Evolutionary conservation across 2,888 invertebrate genomes (phyloP).

Genomic region (Heliconius ethilla): DNA sequence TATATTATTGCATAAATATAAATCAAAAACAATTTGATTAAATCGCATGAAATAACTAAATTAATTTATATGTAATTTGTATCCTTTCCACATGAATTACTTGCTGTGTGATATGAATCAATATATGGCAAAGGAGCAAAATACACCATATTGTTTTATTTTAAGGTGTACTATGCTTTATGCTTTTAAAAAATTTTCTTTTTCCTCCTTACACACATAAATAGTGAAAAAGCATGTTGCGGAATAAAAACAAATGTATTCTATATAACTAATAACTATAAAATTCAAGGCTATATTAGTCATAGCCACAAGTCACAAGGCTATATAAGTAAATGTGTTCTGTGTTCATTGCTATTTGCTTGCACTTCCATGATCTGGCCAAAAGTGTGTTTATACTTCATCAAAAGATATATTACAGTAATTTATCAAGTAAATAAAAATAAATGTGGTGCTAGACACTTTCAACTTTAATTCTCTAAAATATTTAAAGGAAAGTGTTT

Average conservation of each 20-base stretch:
- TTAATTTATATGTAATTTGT: background rate
- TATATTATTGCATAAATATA: background rate
- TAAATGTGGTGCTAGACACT: background rate
- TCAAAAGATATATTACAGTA: background rate
- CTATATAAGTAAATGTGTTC: background rate
- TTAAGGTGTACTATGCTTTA: background rate
- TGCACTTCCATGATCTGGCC: background rate
- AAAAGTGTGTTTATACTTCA: background rate
- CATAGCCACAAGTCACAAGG: background rate
- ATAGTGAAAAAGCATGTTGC: background rate
- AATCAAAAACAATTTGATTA: background rate
- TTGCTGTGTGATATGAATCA: background rate
- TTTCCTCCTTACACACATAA: background rate
- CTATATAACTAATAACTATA: background rate
- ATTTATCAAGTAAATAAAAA: background rate
- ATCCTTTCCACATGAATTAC: background rate
- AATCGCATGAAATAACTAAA: background rate
- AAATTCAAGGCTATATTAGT: too few relatives aligned
- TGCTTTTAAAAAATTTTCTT: background rate
- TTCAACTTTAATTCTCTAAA: background rate
- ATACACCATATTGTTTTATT: background rate
- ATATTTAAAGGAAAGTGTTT: background rate
- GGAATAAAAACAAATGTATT: background rate
- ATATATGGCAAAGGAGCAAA: background rate
- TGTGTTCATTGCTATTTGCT: background rate